Conservation (phyloP, 2,888 invertebrate species). For the Melieria omissa region DNA sequence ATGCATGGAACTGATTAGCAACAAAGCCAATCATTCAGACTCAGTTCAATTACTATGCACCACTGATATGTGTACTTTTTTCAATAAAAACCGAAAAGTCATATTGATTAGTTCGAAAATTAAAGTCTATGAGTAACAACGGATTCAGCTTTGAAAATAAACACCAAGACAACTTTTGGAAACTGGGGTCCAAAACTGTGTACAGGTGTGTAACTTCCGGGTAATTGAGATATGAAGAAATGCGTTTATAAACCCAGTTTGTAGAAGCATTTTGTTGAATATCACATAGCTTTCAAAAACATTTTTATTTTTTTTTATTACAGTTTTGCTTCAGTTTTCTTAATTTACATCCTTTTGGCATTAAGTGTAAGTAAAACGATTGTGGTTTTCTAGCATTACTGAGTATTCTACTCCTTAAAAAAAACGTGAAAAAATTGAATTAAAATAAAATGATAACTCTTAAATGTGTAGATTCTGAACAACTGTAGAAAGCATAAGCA, state of each 20-base stretch:
- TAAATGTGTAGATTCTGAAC: slow-evolving; percentile 29
- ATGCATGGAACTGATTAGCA: too few species aligned
- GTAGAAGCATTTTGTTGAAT: too few species aligned
- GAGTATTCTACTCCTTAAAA: slow-evolving; percentile 7
- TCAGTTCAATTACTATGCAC: too few species aligned
- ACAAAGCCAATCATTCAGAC: too few species aligned
- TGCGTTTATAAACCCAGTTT: too few species aligned
- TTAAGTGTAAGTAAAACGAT: too few species aligned
- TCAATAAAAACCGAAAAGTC: too few species aligned
- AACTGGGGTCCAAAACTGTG: too few species aligned
- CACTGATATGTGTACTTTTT: too few species aligned
- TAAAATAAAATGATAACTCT: slow-evolving; percentile 18
- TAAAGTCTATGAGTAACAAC: not conserved
- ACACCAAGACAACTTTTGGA: not conserved
- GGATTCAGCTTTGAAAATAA: not conserved
- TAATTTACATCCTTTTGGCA: too few species aligned
- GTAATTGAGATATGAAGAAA: too few species aligned
- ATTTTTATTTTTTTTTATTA: not conserved
- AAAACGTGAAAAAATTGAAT: slow-evolving; percentile 11
- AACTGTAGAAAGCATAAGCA: slow-evolving; percentile 9
- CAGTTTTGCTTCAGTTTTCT: not conserved
- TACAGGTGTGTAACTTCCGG: too few species aligned
- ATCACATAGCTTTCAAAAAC: not conserved
- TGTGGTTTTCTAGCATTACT: not conserved
- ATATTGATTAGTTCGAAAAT: not conserved